phyloP scores from a whole-genome alignment of 2,113 vertebrate genomes.

The Oreochromis aureus region DNA sequence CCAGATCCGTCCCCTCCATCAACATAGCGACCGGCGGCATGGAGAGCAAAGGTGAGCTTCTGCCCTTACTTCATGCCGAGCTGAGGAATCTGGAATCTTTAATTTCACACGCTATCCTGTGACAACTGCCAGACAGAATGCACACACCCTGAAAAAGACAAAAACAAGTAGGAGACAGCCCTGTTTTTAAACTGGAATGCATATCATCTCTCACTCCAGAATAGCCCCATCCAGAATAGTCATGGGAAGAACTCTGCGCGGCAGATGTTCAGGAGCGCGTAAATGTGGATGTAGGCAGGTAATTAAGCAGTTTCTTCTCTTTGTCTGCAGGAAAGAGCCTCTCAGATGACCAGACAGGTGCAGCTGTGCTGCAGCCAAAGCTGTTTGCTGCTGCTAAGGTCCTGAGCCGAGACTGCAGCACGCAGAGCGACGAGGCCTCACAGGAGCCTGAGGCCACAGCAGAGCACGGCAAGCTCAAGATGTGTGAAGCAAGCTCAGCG shows the following conservation, averaged over 20 bases:
- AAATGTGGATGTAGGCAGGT: conserved; percentile 18
- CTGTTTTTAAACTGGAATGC: conserved; percentile 62
- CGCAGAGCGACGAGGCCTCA: conserved; percentile 73
- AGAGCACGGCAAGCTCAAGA: not conserved
- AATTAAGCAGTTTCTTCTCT: conserved; percentile 51
- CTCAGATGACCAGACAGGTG: conserved; percentile 70
- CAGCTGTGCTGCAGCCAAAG: not conserved
- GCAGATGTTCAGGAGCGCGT: conserved; percentile 47
- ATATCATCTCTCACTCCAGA: conserved; percentile 60
- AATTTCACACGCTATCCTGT: conserved; percentile 13
- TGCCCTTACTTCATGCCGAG: not conserved
- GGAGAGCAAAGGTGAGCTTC: conserved; percentile 60
- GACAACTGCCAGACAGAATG: conserved; percentile 69
- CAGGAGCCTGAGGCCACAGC: conserved; percentile 14
- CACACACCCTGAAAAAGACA: conserved; percentile 19
- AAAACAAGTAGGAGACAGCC: conserved; percentile 1
- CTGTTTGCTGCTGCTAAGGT: conserved; percentile 57
- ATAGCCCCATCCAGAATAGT: conserved; percentile 68
- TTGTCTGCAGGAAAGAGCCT: conserved; percentile 69
- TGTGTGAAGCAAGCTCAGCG: not conserved
- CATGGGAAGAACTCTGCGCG: conserved; percentile 38
- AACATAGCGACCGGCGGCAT: conserved; percentile 35
- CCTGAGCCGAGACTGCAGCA: conserved; percentile 79
- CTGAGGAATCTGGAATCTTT: not conserved
- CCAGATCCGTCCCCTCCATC: conserved; percentile 89